Evolutionary conservation across 1,140 invertebrate species (phyloP).

Genomic region (Drosophila rhopaloa): DNA sequence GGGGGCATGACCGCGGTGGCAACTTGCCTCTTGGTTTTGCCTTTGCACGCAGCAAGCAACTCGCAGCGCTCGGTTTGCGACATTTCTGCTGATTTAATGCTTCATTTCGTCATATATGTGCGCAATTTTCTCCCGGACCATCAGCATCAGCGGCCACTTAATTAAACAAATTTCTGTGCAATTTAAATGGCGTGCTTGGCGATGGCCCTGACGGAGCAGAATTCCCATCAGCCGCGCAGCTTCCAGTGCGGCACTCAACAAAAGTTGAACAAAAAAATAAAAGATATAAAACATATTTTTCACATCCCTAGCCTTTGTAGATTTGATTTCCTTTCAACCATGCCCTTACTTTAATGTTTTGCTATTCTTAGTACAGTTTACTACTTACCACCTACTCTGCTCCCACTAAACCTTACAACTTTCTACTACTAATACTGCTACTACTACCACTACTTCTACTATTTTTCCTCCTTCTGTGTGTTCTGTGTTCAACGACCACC

Average conservation of each 20-base stretch:
- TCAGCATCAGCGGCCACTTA: conserved; percentile 62
- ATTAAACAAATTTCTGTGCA: conserved; percentile 77
- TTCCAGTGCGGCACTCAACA: conserved; percentile 59
- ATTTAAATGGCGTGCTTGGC: conserved; percentile 71
- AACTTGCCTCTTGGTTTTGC: background rate
- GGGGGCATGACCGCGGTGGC: conserved; percentile 26
- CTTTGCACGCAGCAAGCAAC: background rate
- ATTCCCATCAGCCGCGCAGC: conserved; percentile 33
- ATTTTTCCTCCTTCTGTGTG: conserved; percentile 46
- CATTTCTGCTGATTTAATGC: conserved; percentile 64
- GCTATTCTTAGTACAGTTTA: conserved; percentile 56
- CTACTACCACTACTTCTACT: conserved; percentile 37
- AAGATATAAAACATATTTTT: conserved; percentile 36
- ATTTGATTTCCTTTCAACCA: conserved; percentile 40
- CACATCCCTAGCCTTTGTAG: conserved; percentile 50
- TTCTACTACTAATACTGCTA: conserved; percentile 61
- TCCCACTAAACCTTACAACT: conserved; percentile 49
- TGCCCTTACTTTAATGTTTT: conserved; percentile 69
- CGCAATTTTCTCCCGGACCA: conserved; percentile 65
- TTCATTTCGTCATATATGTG: conserved; percentile 65
- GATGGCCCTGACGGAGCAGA: conserved; percentile 30
- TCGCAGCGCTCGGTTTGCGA: conserved; percentile 33
- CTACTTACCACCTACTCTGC: conserved; percentile 30
- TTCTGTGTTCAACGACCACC: conserved; percentile 52
- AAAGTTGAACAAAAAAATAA: conserved; percentile 26